Base-by-base conservation (phyloP, 2,888 invertebrate genomes). In the Drosophila leonis region DNA sequence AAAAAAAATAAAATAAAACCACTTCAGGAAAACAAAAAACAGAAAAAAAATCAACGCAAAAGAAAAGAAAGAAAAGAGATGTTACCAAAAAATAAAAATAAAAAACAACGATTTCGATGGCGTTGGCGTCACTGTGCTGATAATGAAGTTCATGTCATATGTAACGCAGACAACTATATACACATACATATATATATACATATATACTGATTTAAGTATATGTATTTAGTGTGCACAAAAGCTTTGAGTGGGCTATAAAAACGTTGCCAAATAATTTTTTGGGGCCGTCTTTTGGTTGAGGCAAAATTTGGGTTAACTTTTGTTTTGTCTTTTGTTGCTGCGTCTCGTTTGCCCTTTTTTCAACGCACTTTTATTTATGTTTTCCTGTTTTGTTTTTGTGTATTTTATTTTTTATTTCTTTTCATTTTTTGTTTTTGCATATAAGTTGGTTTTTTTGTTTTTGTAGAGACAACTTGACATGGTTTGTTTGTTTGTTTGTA, bases 131-230 rank as follows among this genome's bases (percentile, higher is more conserved):
- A 48, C 54, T 65, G 62, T 62, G 82, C 67, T 74, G 89, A 89
- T 86, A 87, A 86, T 86, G 85, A 89, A 86, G 89, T 82, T 89
- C 86, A 88, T 75, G 87, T 78, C 82, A 83, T 77, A 55, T 51
- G 61, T 33, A 67, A 61, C 33, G 46, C 44, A 65, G 35, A 51
- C 29, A 37, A 41, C 57, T 24, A 46, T 4, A 27, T 10, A 15
- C 41, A 41, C 37, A 44, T 49, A 35, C n/a, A 48, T 18, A 12
- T 12, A 3, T 5, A 15, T 51, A 55, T 33, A 24, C 10, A 20
- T 24, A 10, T 55, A 39, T 41, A 52, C 24, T 1, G 33, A 52
- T 39, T 54, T 39, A 54, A 54, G 42, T 51, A 46, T 33, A 59
- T 73, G 64, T 42, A 59, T 48, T 57, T 27, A 20, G 52, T 39